A percentile compares a stretch with the other conserved stretches of the same genome.
These are phyloP conservation scores for Catotricha subobsoleta DNA, from an alignment of 2,888 invertebrate genomes.

Conservation along the genomic window DNA sequence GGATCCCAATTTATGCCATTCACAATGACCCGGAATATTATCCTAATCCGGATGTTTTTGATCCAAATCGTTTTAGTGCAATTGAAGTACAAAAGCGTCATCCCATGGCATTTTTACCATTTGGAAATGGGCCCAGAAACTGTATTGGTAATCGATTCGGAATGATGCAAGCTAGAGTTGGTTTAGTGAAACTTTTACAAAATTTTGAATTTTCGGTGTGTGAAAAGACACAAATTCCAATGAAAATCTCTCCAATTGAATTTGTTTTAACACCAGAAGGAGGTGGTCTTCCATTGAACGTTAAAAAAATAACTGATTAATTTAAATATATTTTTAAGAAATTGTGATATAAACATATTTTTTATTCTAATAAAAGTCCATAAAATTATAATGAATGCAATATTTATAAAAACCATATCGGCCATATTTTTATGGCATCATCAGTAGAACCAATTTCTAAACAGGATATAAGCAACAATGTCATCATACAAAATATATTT, in stretches of 20 bases:
- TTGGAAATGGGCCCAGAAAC: conserved; percentile 20
- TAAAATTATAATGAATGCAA: too few species aligned
- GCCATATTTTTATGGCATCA: too few species aligned
- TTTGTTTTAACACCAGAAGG: conserved; percentile 17
- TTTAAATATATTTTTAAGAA: too few species aligned
- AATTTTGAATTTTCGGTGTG: conserved; percentile 18
- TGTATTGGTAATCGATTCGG: conserved; percentile 27
- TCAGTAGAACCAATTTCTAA: too few species aligned
- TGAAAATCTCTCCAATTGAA: conserved; percentile 15
- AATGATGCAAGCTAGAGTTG: conserved; percentile 22
- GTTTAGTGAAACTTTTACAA: conserved; percentile 17
- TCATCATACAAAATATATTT: too few species aligned
- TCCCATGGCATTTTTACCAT: conserved; percentile 18
- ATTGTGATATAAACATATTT: too few species aligned
- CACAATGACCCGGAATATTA: conserved; percentile 23
- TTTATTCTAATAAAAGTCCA: too few species aligned
- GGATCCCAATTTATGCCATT: conserved; percentile 18
- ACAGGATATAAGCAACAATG: too few species aligned
- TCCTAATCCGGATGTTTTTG: conserved; percentile 22
- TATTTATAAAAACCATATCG: too few species aligned
- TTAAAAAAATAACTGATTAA: conserved; percentile 16
- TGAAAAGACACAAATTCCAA: conserved; percentile 17
- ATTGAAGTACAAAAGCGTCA: conserved; percentile 15
- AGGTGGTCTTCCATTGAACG: conserved; percentile 18
- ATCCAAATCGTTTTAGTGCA: conserved; percentile 23